phyloP scores from a whole-genome alignment of 2,113 vertebrate species.

The Meriones unguiculatus region DNA sequence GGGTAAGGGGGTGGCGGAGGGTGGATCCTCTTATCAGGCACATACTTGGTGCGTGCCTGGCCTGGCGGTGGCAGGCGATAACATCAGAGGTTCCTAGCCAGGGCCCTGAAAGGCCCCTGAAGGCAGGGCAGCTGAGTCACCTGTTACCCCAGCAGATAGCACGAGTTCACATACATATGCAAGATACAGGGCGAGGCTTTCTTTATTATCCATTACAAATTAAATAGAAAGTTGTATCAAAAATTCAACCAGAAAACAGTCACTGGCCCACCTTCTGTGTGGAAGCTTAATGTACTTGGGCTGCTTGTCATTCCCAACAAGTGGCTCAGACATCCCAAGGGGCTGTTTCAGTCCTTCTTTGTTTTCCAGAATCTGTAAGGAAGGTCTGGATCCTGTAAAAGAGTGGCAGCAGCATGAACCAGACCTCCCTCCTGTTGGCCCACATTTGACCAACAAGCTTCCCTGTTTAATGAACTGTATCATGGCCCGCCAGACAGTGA shows the following conservation, averaged over 20 bases:
- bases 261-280: background rate
- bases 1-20: too few relatives aligned
- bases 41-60: too few relatives aligned
- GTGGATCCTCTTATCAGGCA: too few relatives aligned
- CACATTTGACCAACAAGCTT: background rate
- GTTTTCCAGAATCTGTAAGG: background rate
- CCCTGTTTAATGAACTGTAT: background rate
- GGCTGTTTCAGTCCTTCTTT: background rate
- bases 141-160: constrained; percentile 36
- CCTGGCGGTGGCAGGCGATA: too few relatives aligned
- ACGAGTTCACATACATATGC: constrained; percentile 25
- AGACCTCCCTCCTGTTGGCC: background rate
- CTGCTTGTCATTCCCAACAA: background rate
- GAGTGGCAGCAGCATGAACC: background rate
- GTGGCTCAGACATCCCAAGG: background rate
- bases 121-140: too few relatives aligned
- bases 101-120: too few relatives aligned
- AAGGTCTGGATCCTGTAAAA: background rate
- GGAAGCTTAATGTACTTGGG: background rate
- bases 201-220: constrained; percentile 39
- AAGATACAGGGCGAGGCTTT: constrained; percentile 19
- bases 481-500: background rate
- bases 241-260: constrained; percentile 33
- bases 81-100: too few relatives aligned
- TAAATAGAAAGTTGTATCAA: constrained; percentile 24